Percentiles rank a stretch among this genome's conserved stretches.
Evolutionary conservation across 2,888 invertebrate genomes (phyloP).

Genomic region (Brachynemurus nebulosus): DNA sequence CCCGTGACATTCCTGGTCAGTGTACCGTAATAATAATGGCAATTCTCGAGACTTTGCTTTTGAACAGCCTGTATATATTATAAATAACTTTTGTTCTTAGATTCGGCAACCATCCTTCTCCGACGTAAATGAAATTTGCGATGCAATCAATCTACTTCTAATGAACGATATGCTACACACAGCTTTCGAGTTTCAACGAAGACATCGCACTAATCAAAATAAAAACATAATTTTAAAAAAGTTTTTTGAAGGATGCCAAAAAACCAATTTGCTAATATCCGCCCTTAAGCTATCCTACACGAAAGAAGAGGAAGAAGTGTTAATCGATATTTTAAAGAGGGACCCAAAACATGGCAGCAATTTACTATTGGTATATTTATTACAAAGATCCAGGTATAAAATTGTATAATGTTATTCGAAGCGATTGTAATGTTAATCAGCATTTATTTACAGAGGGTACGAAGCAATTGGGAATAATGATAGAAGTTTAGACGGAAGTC

Average conservation of each 20-base stretch:
- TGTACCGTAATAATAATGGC: too few species aligned
- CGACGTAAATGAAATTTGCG: conserved; percentile 34
- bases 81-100: too few species aligned
- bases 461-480: neutral
- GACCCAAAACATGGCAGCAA: conserved; percentile 43
- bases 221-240: conserved; percentile 39
- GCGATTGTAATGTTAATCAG: neutral
- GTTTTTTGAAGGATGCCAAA: conserved; percentile 46
- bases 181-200: conserved; percentile 48
- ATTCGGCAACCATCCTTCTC: conserved; percentile 27
- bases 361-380: conserved; percentile 53
- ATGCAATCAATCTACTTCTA: conserved; percentile 44
- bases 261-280: conserved; percentile 39
- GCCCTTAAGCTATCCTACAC: conserved; percentile 48
- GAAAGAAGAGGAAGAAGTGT: conserved; percentile 49
- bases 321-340: conserved; percentile 50
- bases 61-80: too few species aligned
- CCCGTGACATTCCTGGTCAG: too few species aligned
- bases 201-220: conserved; percentile 35
- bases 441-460: neutral
- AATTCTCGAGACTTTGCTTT: too few species aligned
- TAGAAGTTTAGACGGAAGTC: neutral
- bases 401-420: neutral
- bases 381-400: conserved; percentile 35
- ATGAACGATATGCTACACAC: conserved; percentile 48